Base-by-base conservation (phyloP, 2,888 invertebrate genomes). In the Peribatodes rhomboidaria region DNA sequence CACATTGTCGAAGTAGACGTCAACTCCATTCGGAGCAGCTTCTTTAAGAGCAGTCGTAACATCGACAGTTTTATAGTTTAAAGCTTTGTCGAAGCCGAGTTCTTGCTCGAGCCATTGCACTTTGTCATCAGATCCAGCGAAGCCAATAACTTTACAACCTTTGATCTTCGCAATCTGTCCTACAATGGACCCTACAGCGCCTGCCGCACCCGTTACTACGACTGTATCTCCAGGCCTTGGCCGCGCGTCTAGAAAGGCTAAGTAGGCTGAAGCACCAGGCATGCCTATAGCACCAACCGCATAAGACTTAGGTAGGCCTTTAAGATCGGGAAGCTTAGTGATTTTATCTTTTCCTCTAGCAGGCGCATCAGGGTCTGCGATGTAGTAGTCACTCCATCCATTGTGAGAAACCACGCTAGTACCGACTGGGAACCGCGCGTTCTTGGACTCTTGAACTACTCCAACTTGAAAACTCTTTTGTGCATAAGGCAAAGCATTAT, bases 81-180 rank as follows among this genome's bases (percentile, higher is more conserved):
- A n/a, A 10, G 18, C 44, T 20, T 20, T 13, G n/a, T 44, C 44
- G 18, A 44, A 44, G 10, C 44, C 44, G 0, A 44, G 18, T 20
- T 44, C 44, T 27, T 27, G 2, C n/a, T 44, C 20, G 0, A 44
- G 10, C 44, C 44, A 44, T 20, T 44, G 10, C 9, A 44, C 20
- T 86, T 97, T 97, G 11, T 94, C 94, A 65, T 96, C 95, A 0
- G 95, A 93, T 1, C 96, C 96, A 20, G 95, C 94, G 72, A 96
- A 94, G 0, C 96, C 96, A 71, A 97, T 95, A 0, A 96, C 84
- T 69, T 64, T 79, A 64, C 82, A 85, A 73, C 94, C 95, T 86
- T 95, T 95, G 18, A 96, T 94, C 81, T 96, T 96, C 0, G 95
- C 96, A 61, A 96, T 95, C 85, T 96, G 96, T 7, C 96, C 96